These are phyloP conservation scores for Phallusia fumigata DNA, from an alignment of 23 tunicate species.

Conservation along the genomic window DNA sequence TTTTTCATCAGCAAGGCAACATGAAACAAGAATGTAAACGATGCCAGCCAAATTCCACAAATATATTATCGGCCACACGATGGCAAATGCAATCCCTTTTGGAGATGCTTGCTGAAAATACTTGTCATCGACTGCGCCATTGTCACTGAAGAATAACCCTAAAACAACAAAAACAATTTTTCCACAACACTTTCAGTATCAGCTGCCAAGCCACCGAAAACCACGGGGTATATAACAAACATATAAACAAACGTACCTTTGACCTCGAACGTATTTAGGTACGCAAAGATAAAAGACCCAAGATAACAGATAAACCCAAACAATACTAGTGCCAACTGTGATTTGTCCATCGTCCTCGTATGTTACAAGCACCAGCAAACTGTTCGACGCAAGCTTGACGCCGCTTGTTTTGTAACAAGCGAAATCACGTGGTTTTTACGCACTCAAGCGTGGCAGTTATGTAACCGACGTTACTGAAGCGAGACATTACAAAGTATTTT, in stretches of 20 bases:
- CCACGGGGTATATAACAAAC: too few species aligned
- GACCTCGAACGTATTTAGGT: constrained; percentile 32
- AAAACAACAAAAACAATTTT: not conserved
- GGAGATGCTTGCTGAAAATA: constrained; percentile 56
- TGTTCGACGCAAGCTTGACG: too few species aligned
- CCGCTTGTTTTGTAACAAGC: too few species aligned
- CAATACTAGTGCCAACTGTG: constrained; percentile 16
- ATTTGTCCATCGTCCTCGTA: not conserved
- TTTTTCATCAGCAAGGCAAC: constrained; percentile 39
- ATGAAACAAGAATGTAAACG: constrained; percentile 40
- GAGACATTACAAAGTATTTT: too few species aligned
- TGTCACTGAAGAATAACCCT: constrained; percentile 15
- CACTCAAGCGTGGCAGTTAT: too few species aligned
- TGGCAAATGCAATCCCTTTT: constrained; percentile 34
- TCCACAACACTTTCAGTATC: not conserved
- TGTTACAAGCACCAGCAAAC: too few species aligned
- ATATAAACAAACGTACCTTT: constrained; percentile 17
- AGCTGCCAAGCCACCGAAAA: too few species aligned
- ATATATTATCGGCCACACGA: constrained; percentile 71
- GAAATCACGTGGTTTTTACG: too few species aligned
- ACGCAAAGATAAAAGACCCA: constrained; percentile 42
- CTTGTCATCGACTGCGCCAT: constrained; percentile 18
- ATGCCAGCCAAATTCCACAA: constrained; percentile 55
- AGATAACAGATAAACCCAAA: constrained; percentile 21
- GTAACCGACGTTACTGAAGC: too few species aligned